Base-by-base conservation (phyloP, 2,888 invertebrate species). In the Boloria euphrosyne region DNA sequence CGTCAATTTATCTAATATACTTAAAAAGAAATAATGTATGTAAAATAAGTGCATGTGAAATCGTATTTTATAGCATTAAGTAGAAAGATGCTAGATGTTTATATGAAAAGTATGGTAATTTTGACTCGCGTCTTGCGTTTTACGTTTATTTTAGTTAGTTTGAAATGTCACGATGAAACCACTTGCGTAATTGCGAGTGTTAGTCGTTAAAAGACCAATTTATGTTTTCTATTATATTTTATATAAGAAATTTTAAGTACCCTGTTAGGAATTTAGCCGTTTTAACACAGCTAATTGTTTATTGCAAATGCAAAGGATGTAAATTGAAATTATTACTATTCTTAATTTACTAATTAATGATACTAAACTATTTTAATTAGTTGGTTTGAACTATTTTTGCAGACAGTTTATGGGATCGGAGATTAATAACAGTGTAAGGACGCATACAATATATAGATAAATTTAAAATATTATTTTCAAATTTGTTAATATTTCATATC, bases 31-130 rank as follows among this genome's bases (percentile, higher is more conserved):
- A 57, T 44, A 57, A 57, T 44, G 55, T 22, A 44, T 57, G 44
- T 44, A 44, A 57, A 57, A 57, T 44, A 44, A 57, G 44, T 44
- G 22, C 22, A 44, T 57, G 57, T 64, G 57, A 64, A 64, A 64
- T 64, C 50, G 17, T 58, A 63, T 58, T 46, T 58, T 51, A 64
- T 58, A 47, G 22, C 22, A 18, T 22, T 49, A 50, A 63, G 18
- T 47, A 49, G 50, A 50, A 44, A 58, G 57, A 43, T 51, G 44
- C 27, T 46, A 64, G 57, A 64, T 57, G 18, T 64, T 64, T 64
- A 64, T 64, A 57, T 57, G 57, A 55, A 57, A 58, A 58, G 57
- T 64, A 64, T 62, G 62, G 54, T 62, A 62, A 62, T 62, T 55
- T 49, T 38, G 22, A 49, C 38, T 62, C 54, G 44, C 22, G 43